These are phyloP conservation scores for Aspidiotus destructor DNA, from an alignment of 2,888 invertebrate species.

Conservation along the genomic window DNA sequence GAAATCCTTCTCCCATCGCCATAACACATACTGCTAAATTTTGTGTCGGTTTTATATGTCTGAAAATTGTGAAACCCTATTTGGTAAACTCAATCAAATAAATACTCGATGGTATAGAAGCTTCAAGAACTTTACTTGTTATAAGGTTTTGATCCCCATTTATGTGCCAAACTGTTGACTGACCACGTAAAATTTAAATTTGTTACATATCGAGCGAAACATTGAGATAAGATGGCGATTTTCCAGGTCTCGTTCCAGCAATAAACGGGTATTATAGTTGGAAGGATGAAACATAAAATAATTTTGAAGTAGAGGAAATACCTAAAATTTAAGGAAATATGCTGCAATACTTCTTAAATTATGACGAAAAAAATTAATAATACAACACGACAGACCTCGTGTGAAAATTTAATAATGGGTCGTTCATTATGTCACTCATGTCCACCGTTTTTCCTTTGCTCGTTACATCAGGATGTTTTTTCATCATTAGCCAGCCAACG, in stretches of 20 bases:
- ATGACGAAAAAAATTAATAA: not conserved
- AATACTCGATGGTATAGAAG: not conserved
- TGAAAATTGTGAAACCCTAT: conserved; percentile 40
- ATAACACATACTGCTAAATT: conserved; percentile 61
- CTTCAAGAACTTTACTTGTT: conserved; percentile 44
- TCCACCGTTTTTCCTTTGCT: conserved; percentile 68
- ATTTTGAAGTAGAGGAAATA: conserved; percentile 47
- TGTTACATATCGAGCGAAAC: conserved; percentile 61
- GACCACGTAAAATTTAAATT: conserved; percentile 79
- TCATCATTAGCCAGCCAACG: conserved; percentile 84
- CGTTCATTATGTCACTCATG: conserved; percentile 65
- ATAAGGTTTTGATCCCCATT: conserved; percentile 62
- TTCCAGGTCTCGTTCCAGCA: conserved; percentile 49
- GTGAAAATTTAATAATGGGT: conserved; percentile 69
- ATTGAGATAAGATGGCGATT: conserved; percentile 45
- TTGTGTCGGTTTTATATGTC: conserved; percentile 67
- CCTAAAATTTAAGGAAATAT: conserved; percentile 39
- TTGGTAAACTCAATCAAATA: not conserved
- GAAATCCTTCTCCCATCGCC: conserved; percentile 82
- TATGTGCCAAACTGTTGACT: conserved; percentile 79
- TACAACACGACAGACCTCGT: conserved; percentile 51
- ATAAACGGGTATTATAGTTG: conserved; percentile 48
- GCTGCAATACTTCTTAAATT: not conserved
- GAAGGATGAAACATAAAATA: conserved; percentile 47
- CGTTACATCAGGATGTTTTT: conserved; percentile 77